phyloP scores from a whole-genome alignment of 2,797 vertebrate species.

The Mus spretus region DNA sequence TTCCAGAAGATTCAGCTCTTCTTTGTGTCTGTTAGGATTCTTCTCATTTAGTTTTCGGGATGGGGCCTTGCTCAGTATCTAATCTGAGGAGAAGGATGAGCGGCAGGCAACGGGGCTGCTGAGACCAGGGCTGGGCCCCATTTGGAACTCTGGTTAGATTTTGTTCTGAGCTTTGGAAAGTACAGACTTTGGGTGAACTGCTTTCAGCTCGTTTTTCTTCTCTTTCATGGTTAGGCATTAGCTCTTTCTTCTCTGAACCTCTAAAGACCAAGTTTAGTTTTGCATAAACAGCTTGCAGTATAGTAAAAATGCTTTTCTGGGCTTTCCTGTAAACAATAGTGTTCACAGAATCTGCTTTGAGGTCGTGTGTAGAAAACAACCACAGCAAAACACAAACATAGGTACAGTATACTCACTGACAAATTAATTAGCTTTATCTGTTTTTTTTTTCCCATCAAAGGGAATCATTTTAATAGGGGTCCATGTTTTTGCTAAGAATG shows the following conservation, averaged over 20 bases:
- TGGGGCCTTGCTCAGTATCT: neutral
- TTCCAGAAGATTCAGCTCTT: neutral
- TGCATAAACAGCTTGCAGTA: neutral
- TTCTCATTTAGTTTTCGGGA: neutral
- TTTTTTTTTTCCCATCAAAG: neutral
- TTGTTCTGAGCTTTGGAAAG: neutral
- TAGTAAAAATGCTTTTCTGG: slow-evolving; percentile 14
- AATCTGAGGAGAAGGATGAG: neutral
- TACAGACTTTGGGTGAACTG: neutral
- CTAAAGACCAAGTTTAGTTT: slow-evolving; percentile 34
- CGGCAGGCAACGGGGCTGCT: neutral
- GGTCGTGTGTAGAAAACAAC: neutral
- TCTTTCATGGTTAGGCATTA: neutral
- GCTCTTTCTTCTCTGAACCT: neutral
- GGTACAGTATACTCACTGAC: neutral
- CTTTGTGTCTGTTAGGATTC: neutral
- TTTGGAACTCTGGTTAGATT: neutral
- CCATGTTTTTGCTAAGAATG: slow-evolving; percentile 38
- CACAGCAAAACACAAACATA: neutral
- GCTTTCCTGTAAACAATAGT: slow-evolving; percentile 25
- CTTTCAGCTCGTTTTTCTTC: neutral
- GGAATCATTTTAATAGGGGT: slow-evolving; percentile 8
- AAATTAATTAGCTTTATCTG: slow-evolving; percentile 23
- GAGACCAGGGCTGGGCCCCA: neutral
- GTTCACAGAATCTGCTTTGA: slow-evolving; percentile 39